Base-by-base conservation (phyloP, 2,113 vertebrate genomes). In the Hippocampus barbouri region DNA sequence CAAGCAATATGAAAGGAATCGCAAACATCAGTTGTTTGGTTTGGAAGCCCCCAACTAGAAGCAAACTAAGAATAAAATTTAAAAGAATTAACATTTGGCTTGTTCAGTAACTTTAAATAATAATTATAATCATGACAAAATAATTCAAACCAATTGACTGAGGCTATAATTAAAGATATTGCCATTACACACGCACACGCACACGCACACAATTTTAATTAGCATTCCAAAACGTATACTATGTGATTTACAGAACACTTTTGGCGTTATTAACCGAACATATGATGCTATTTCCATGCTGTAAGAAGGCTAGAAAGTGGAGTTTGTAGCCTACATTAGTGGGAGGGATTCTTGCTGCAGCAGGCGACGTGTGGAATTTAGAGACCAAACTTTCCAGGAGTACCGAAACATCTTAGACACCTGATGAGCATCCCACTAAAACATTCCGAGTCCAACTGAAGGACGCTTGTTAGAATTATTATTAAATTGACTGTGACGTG, bases 281-380 rank as follows among this genome's bases (percentile, higher is more conserved):
- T 5, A 38, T n/a, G 66, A 30, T 21, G 10, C 11, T 49, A 41
- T 14, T 34, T 70, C 11, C 6, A 16, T 21, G 4, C 38, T 23
- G 49, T 57, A 47, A 8, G 57, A 61, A 76, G 51, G 34, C 5
- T n/a, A 41, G 40, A 43, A 63, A 41, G 18, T 47, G 61, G 47
- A 54, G 63, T 64, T 76, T 84, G 45, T 74, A 67, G 47, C 74
- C 57, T 68, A 49, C 78, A 65, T 78, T 66, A 43, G 88, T 87
- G 89, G 90, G 91, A 92, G 91, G 91, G 91, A 88, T 87, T 87
- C 77, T 21, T 78, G 67, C 70, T 75, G 78, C 62, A 81, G 78
- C 57, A 64, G 77, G 73, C 51, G 72, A 78, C 62, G 80, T 76
- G 77, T 75, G 80, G 71, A 73, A 77, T 16, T 69, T 62, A 34